phyloP scores from a whole-genome alignment of 2,113 vertebrate genomes.

The Pseudonaja textilis region DNA sequence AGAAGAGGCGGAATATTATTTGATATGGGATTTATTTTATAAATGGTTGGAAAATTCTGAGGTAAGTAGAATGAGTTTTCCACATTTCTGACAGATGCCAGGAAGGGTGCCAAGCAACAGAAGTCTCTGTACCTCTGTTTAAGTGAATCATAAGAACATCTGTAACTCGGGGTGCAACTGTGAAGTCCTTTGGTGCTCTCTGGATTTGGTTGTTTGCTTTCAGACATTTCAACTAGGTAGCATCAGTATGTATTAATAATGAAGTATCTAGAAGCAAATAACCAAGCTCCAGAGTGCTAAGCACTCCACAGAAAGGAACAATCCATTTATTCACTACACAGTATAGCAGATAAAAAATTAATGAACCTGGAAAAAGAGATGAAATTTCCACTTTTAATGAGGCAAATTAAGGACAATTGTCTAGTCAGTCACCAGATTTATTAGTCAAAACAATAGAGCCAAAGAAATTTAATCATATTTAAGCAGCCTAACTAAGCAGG shows the following conservation, averaged over 20 bases:
- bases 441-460: neutral
- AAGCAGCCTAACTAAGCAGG: neutral
- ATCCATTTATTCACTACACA: neutral
- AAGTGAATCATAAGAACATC: neutral
- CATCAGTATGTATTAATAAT: neutral
- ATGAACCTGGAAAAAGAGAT: neutral
- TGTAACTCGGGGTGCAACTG: neutral
- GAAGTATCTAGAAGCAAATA: neutral
- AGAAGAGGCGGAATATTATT: too few relatives aligned
- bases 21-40: too few relatives aligned
- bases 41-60: too few relatives aligned
- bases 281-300: neutral
- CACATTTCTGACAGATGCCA: neutral
- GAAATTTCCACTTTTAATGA: neutral
- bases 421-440: neutral
- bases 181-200: neutral
- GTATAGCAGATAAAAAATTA: neutral
- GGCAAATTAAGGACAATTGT: neutral
- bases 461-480: neutral
- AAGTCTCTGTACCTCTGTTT: neutral
- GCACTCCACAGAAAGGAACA: neutral
- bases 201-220: neutral
- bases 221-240: neutral
- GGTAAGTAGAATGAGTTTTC: neutral
- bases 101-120: neutral